Evolutionary conservation across 2,888 invertebrate genomes (phyloP), one percentile per base, ranked within the genome.

Genomic region (Atherix ibis): DNA sequence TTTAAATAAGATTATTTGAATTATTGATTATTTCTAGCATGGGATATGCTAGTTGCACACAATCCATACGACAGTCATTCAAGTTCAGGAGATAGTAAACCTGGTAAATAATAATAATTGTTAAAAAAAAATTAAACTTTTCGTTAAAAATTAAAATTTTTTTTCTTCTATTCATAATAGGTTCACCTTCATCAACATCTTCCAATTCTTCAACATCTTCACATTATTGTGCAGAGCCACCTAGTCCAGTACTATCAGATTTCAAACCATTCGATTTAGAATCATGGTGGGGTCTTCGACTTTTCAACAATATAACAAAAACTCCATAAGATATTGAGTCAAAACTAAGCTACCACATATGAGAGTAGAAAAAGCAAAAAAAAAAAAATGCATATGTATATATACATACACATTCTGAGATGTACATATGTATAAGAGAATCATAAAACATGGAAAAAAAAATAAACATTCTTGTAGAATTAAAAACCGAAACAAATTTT

Each of bases 231-330:
- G 75, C 80, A 46, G 81, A 81, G 47, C 75, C 73, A 37, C 77
- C 79, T 8, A 77, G 75, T 52, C 67, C 74, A 24, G 65, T 67
- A 17, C 65, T 83, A 32, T 70, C 71, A 48, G 83, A 85, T 60
- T 89, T 88, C 57, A 81, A 84, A 51, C 83, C 87, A 14, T 88
- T 88, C 52, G 88, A 89, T 64, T 67, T 89, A 51, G 88, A 87
- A 56, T 76, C 81, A 24, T 88, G 85, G 81, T 88, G 87, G 85
- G 85, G 85, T 41, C 80, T 82, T 54, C 68, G 87, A 43, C 65
- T 83, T 41, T 83, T 79, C 64, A 80, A 83, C 50, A 83, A 81
- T 57, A 80, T 85, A 56, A 84, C 84, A 37, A 82, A 78, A 58
- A 83, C 82, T 40, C 69, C 76, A 45, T 72, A 66, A 69, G 48